Evolutionary conservation across 2,797 vertebrate species (phyloP), one percentile per base, ranked within the genome.

Genomic region (Aplochiton taeniatus): DNA sequence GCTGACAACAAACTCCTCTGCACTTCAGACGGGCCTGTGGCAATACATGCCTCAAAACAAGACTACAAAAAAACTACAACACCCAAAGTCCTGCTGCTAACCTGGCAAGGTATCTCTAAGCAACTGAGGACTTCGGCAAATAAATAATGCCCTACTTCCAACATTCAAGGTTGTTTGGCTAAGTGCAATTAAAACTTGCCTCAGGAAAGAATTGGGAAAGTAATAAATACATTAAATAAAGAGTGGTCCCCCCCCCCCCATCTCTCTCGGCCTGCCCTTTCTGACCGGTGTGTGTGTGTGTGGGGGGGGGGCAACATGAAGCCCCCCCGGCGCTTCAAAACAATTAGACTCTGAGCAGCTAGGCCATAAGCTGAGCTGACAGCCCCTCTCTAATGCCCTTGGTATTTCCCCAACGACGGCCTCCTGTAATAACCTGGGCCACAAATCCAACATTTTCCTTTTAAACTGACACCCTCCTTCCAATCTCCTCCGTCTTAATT

Each of bases 331-430:
- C 6, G 31, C 49, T 58, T 52, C 57, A 59, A 17, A 76, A 69
- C 74, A 73, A 69, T 70, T 68, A 76, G 43, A 18, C 56, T 70
- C 59, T 64, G 57, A 67, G 68, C 52, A 58, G 63, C 67, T 73
- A 74, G 76, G 51, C 70, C 61, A 48, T 46, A 61, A 70, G 63
- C 45, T 74, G 65, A 70, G 31, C 73, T 74, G 73, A 74, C 66
- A 67, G 56, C 46, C 66, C 70, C 76, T 78, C 80, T 78, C 78
- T 78, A 78, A 83, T 60, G 70, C 58, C 65, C 45, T 52, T 6
- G 3, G 51, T 69, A 78, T 76, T 78, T 78, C 80, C 75, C 77
- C 61, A 70, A 65, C 19, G 75, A 60, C 69, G 61, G 53, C 17
- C 51, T 17, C 16, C 51, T 17, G n/a, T 17, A 10, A 10, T 8